A percentile compares a stretch with the other conserved stretches of the same genome.
Evolutionary conservation across 2,797 vertebrate genomes (phyloP).

Genomic region (Bryconaethiops microstoma): DNA sequence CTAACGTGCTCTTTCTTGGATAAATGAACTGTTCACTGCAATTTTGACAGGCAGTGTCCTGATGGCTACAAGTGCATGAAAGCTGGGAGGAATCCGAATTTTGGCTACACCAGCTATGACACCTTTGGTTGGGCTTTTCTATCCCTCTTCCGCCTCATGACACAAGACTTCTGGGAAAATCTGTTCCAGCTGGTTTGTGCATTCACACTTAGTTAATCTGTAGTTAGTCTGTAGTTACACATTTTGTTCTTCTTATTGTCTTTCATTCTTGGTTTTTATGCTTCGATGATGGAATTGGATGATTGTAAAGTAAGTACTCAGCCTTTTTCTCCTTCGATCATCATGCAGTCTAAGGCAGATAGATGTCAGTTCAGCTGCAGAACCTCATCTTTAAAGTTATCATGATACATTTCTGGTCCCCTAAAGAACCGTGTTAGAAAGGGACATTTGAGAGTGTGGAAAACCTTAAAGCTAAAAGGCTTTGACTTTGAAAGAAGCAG

Average conservation of each 20-base stretch:
- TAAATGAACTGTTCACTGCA: neutral
- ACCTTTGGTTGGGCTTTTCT: conserved; percentile 93
- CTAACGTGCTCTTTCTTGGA: neutral
- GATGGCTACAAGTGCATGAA: conserved; percentile 88
- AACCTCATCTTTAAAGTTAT: too few species aligned
- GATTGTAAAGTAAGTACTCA: conserved; percentile 28
- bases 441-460: too few species aligned
- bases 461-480: too few species aligned
- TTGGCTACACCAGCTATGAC: conserved; percentile 94
- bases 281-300: conserved; percentile 26
- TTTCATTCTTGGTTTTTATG: conserved; percentile 18
- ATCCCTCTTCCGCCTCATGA: conserved; percentile 94
- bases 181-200: conserved; percentile 87
- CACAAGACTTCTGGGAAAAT: conserved; percentile 96
- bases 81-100: conserved; percentile 90
- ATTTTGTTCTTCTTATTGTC: neutral
- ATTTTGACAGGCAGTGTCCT: conserved; percentile 82
- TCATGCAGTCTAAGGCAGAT: too few species aligned
- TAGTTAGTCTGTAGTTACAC: neutral
- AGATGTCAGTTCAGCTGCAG: too few species aligned
- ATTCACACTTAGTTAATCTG: neutral
- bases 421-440: too few species aligned
- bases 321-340: neutral
- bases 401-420: too few species aligned
- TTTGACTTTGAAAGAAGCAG: too few species aligned